Evolutionary conservation across 2,797 vertebrate genomes (phyloP).

Genomic region (Tachyglossus aculeatus): DNA sequence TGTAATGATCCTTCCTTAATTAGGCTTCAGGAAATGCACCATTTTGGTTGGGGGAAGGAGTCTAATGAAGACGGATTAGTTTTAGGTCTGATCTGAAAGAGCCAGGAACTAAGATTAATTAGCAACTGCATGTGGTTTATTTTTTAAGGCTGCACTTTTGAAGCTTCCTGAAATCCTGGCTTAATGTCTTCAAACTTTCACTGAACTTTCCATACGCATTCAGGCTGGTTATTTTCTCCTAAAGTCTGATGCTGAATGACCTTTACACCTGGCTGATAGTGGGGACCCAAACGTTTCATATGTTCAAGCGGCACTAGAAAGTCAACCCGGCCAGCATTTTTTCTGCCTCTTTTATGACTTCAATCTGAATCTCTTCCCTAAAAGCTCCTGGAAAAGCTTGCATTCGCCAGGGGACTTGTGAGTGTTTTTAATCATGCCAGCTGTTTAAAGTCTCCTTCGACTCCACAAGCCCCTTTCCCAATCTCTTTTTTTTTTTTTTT

Average conservation of each 20-base stretch:
- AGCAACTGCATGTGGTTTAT: constrained; percentile 54
- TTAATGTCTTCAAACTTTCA: constrained; percentile 64
- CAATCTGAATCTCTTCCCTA: constrained; percentile 43
- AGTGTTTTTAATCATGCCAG: constrained; percentile 63
- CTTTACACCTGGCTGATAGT: constrained; percentile 45
- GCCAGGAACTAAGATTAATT: constrained; percentile 71
- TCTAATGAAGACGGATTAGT: constrained; percentile 76
- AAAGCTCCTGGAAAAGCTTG: constrained; percentile 64
- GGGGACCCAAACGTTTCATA: constrained; percentile 37
- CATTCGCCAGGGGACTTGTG: constrained; percentile 63
- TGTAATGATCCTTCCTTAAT: constrained; percentile 67
- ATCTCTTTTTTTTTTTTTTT: no score
- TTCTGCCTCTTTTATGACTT: constrained; percentile 30
- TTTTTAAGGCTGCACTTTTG: constrained; percentile 59
- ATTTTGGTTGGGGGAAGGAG: constrained; percentile 56
- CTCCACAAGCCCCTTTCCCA: constrained; percentile 49
- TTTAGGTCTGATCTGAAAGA: constrained; percentile 67
- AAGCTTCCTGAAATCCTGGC: constrained; percentile 58
- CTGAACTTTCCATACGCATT: constrained; percentile 62
- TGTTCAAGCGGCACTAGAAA: constrained; percentile 44
- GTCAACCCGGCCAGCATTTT: not conserved
- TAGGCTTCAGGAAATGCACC: constrained; percentile 70
- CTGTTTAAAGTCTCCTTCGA: constrained; percentile 70
- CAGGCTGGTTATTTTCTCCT: constrained; percentile 41
- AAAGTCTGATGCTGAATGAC: constrained; percentile 50